Evolutionary conservation across 2,888 invertebrate species (phyloP).

Genomic region (Drosophila flavopinicola): DNA sequence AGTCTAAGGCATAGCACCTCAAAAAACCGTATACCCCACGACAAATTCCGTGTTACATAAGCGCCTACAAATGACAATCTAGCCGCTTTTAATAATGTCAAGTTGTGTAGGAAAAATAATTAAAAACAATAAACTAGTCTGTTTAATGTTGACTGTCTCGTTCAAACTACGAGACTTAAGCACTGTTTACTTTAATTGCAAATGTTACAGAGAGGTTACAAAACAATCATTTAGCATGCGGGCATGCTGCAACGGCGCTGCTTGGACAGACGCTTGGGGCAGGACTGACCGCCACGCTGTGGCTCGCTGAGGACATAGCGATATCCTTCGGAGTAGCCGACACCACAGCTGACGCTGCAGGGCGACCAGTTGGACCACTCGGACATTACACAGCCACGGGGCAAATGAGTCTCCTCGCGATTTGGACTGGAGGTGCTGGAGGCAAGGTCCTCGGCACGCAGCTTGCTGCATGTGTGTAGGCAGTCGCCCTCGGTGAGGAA

Average conservation of each 20-base stretch:
- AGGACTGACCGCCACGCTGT: slow-evolving; percentile 79
- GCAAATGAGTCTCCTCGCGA: slow-evolving; percentile 49
- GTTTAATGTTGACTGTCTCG: not conserved
- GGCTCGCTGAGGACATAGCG: slow-evolving; percentile 80
- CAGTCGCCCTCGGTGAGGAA: slow-evolving; percentile 93
- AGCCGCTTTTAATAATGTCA: slow-evolving; percentile 16
- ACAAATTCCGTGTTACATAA: not conserved
- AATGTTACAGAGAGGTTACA: no score
- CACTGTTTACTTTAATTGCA: slow-evolving; percentile 16
- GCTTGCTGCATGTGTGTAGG: slow-evolving; percentile 87
- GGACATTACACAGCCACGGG: slow-evolving; percentile 89
- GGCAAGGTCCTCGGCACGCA: slow-evolving; percentile 4
- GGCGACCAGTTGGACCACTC: slow-evolving; percentile 93
- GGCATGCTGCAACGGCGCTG: slow-evolving; percentile 82
- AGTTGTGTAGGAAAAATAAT: slow-evolving; percentile 1
- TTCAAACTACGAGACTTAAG: not conserved
- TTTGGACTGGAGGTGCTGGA: not conserved
- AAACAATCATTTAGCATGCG: slow-evolving; percentile 64
- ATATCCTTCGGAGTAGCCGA: slow-evolving; percentile 88
- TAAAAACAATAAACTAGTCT: slow-evolving; percentile 6
- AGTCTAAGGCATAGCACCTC: not conserved
- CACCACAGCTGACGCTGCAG: slow-evolving; percentile 92
- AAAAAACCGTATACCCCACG: slow-evolving; percentile 3
- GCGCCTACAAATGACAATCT: not conserved
- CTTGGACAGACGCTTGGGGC: slow-evolving; percentile 81